Evolutionary conservation across 2,113 vertebrate genomes (phyloP).

Genomic region (Bungarus multicinctus): DNA sequence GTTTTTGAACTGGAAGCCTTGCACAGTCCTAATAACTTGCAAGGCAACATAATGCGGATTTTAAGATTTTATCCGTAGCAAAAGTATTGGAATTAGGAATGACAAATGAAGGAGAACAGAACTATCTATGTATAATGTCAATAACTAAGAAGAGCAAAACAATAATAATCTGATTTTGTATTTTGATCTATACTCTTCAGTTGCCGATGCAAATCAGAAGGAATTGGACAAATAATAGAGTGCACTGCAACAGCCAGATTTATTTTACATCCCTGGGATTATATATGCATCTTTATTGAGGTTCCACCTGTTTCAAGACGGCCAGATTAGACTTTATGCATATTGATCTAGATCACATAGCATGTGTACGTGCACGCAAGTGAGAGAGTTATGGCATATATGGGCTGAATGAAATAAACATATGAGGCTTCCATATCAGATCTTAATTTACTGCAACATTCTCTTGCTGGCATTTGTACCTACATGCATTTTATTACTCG

Average conservation of each 20-base stretch:
- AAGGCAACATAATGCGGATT: background rate
- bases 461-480: slow-evolving; percentile 37
- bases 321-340: slow-evolving; percentile 21
- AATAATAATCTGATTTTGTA: background rate
- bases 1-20: background rate
- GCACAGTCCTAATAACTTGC: background rate
- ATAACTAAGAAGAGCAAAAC: background rate
- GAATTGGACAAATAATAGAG: background rate
- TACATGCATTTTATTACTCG: slow-evolving; percentile 51
- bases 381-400: background rate
- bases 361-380: background rate
- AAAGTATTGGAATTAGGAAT: background rate
- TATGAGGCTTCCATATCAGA: slow-evolving; percentile 38
- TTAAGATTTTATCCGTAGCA: background rate
- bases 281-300: background rate
- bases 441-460: slow-evolving; percentile 56
- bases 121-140: too few species aligned
- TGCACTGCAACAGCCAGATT: background rate
- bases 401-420: slow-evolving; percentile 42
- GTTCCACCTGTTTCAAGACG: slow-evolving; percentile 12
- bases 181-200: background rate
- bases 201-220: background rate
- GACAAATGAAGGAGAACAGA: background rate
- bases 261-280: background rate
- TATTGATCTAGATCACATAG: slow-evolving; percentile 16